Percentiles rank a stretch among this genome's conserved stretches.
Conservation (phyloP, 2,113 vertebrate genomes). For the Chloropsis hardwickii region DNA sequence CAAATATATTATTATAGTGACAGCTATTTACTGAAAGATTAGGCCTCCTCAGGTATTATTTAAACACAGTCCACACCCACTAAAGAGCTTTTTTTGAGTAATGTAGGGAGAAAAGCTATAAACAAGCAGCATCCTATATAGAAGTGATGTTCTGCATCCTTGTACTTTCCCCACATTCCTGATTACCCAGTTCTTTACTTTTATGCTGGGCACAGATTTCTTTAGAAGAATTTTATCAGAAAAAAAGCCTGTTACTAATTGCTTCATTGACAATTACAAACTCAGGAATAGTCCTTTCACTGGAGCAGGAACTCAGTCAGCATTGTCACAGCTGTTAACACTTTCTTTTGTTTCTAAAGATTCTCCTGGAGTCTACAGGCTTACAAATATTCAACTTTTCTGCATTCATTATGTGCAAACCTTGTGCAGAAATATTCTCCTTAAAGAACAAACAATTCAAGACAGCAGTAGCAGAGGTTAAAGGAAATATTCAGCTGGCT, state of each 20-base stretch:
- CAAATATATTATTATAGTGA: not conserved
- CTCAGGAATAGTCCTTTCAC: not conserved
- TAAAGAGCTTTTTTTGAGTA: not conserved
- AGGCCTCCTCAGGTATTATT: not conserved
- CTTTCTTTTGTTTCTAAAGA: not conserved
- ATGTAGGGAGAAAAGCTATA: not conserved
- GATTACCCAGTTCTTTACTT: not conserved
- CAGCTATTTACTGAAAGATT: not conserved
- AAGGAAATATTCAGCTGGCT: constrained; percentile 20
- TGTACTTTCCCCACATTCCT: not conserved
- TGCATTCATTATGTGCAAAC: not conserved
- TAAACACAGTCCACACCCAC: not conserved
- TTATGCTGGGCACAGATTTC: not conserved
- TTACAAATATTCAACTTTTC: not conserved
- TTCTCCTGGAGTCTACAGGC: not conserved
- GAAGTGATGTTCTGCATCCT: not conserved
- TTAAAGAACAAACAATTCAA: not conserved
- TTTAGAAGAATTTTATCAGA: not conserved
- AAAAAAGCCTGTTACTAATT: not conserved
- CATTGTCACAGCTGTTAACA: not conserved
- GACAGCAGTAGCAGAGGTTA: not conserved
- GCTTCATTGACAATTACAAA: not conserved
- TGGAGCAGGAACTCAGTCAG: not conserved
- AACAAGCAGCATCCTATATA: not conserved
- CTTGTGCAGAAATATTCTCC: not conserved